These are phyloP conservation scores for Lasioglossum figueresi DNA, from an alignment of 2,888 invertebrate genomes.

Conservation along the genomic window DNA sequence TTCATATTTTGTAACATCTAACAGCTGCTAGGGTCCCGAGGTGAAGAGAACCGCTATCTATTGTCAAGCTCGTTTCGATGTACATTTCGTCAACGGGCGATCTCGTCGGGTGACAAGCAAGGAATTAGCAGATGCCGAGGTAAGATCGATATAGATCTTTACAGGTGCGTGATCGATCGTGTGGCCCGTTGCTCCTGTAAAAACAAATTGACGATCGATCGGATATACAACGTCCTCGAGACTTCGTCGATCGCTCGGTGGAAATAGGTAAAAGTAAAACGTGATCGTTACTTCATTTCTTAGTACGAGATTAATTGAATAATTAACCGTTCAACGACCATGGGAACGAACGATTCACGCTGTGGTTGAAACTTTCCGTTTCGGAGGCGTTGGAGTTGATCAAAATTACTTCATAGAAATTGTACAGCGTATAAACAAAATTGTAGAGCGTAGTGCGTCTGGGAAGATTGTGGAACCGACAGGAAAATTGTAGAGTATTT, in stretches of 20 bases:
- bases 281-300: neutral
- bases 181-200: neutral
- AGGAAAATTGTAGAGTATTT: neutral
- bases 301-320: neutral
- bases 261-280: neutral
- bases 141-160: neutral
- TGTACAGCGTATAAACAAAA: neutral
- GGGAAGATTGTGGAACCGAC: neutral
- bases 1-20: neutral
- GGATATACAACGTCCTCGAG: neutral
- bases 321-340: neutral
- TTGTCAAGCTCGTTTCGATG: conserved; percentile 2
- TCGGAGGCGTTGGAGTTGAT: neutral
- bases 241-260: neutral
- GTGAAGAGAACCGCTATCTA: neutral
- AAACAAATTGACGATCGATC: neutral
- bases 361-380: neutral
- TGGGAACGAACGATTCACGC: neutral
- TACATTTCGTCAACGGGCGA: neutral
- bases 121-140: neutral
- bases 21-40: neutral
- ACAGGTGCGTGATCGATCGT: neutral
- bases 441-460: neutral
- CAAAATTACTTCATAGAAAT: neutral
- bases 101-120: neutral